phyloP scores from a whole-genome alignment of 2,113 vertebrate species.

The Malaclemys terrapin region DNA sequence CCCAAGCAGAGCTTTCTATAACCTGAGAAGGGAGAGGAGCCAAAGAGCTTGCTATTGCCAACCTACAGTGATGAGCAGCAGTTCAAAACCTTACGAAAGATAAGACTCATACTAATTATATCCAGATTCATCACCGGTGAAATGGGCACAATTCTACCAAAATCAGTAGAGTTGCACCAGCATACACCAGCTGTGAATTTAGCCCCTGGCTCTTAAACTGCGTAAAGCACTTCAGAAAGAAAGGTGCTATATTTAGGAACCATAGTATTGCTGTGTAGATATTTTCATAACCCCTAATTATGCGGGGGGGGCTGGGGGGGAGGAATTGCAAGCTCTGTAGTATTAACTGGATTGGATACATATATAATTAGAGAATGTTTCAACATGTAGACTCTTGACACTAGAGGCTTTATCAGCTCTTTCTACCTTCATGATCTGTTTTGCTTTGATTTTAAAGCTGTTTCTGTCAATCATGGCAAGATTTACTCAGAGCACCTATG shows the following conservation, averaged over 20 bases:
- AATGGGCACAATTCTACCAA: constrained; percentile 39
- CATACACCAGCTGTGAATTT: constrained; percentile 70
- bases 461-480: constrained; percentile 71
- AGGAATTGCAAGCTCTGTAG: constrained; percentile 74
- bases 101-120: constrained; percentile 27
- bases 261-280: constrained; percentile 76
- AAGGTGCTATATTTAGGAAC: constrained; percentile 76
- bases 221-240: constrained; percentile 73
- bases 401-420: constrained; percentile 76
- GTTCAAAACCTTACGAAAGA: background rate
- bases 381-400: constrained; percentile 77
- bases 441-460: constrained; percentile 72
- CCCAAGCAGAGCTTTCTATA: background rate
- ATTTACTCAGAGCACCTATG: constrained; percentile 57
- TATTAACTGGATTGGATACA: constrained; percentile 78
- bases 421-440: constrained; percentile 75
- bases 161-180: constrained; percentile 71
- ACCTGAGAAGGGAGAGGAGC: background rate
- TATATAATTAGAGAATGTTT: constrained; percentile 79
- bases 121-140: constrained; percentile 35
- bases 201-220: constrained; percentile 65
- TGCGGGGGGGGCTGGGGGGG: background rate
- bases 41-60: constrained; percentile 22
- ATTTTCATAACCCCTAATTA: constrained; percentile 80
- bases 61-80: background rate